Conservation (phyloP, 2,888 invertebrate species). For the Drosophila bunnanda region DNA sequence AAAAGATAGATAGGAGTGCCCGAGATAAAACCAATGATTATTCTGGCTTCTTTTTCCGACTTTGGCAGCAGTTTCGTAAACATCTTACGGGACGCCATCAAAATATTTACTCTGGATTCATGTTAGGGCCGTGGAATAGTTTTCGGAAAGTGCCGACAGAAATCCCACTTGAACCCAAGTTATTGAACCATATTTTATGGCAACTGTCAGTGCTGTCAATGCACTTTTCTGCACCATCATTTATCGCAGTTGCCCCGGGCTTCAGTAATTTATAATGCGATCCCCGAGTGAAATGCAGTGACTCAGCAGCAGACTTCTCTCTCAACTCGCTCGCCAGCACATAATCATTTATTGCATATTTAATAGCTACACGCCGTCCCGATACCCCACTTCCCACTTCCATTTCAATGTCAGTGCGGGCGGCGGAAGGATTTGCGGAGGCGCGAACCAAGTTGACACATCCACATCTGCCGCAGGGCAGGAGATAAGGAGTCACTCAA, state of each 20-base stretch:
- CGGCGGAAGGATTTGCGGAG: slow-evolving; percentile 19
- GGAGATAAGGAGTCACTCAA: slow-evolving; percentile 41
- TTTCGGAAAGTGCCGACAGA: not conserved
- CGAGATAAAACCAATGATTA: slow-evolving; percentile 16
- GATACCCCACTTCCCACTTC: slow-evolving; percentile 19
- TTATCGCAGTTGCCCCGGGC: slow-evolving; percentile 14
- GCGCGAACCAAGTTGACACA: slow-evolving; percentile 23
- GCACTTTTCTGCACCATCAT: slow-evolving; percentile 20
- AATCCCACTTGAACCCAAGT: slow-evolving; percentile 4
- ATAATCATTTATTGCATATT: slow-evolving; percentile 43
- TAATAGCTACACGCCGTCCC: slow-evolving; percentile 14
- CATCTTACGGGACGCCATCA: slow-evolving; percentile 13
- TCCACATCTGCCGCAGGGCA: slow-evolving; percentile 6
- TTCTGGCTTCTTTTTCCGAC: slow-evolving; percentile 17
- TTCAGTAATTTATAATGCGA: slow-evolving; percentile 22
- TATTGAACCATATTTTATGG: slow-evolving; percentile 30
- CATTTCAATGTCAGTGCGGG: slow-evolving; percentile 14
- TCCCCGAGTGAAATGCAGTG: slow-evolving; percentile 19
- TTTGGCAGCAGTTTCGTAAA: slow-evolving; percentile 6
- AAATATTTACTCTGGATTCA: slow-evolving; percentile 17
- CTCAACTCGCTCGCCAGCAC: not conserved
- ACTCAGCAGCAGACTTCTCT: slow-evolving; percentile 15
- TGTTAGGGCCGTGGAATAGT: slow-evolving; percentile 16
- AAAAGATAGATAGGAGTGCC: slow-evolving; percentile 21
- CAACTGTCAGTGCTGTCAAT: slow-evolving; percentile 25